Evolutionary conservation across 2,113 vertebrate genomes (phyloP).

Genomic region (Apodemus sylvaticus): DNA sequence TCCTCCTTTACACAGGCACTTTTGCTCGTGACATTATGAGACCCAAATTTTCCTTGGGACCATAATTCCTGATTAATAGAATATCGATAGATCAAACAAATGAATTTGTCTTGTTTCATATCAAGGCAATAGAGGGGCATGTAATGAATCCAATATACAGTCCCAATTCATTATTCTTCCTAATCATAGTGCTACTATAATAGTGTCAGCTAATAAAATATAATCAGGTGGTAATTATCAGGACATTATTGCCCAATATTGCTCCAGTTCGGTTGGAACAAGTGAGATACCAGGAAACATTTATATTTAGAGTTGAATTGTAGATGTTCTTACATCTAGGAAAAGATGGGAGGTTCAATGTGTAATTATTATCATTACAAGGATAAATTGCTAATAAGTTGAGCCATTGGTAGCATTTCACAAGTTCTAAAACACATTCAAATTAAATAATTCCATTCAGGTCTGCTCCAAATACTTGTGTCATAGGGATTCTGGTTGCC

Average conservation of each 20-base stretch:
- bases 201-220: background rate
- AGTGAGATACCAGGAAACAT: background rate
- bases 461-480: background rate
- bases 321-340: background rate
- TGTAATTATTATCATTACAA: background rate
- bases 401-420: background rate
- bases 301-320: background rate
- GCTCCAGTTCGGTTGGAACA: background rate
- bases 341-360: background rate
- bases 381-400: background rate
- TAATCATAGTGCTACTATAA: background rate
- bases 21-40: background rate
- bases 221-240: background rate
- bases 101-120: slow-evolving; percentile 45
- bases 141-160: background rate
- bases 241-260: background rate
- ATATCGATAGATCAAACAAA: slow-evolving; percentile 28
- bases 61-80: slow-evolving; percentile 61
- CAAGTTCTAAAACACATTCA: background rate
- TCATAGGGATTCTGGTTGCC: too few relatives aligned
- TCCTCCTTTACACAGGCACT: background rate
- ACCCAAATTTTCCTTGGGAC: slow-evolving; percentile 18
- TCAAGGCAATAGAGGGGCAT: slow-evolving; percentile 40
- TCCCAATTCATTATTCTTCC: background rate
- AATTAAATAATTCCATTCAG: background rate